Evolutionary conservation across 2,888 invertebrate genomes (phyloP).

Genomic region (Teleogryllus oceanicus): DNA sequence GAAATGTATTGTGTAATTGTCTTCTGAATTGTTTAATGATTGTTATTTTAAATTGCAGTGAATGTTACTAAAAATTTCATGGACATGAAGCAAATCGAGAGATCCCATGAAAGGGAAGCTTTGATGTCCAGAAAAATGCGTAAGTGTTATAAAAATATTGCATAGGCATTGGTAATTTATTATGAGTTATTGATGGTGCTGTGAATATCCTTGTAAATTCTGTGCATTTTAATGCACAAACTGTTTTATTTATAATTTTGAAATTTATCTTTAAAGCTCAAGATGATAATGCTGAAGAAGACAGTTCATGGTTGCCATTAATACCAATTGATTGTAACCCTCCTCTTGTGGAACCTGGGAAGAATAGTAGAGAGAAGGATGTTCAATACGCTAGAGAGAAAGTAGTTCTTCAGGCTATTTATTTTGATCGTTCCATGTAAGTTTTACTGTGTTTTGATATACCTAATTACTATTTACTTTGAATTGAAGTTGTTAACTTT

Average conservation of each 20-base stretch:
- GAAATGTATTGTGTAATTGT: not conserved
- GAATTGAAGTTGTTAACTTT: too few relatives aligned
- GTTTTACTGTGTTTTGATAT: conserved; percentile 35
- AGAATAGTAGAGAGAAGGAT: conserved; percentile 80
- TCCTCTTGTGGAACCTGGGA: conserved; percentile 54
- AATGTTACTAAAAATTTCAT: conserved; percentile 90
- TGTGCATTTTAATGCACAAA: not conserved
- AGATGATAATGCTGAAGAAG: conserved; percentile 71
- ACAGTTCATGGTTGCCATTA: conserved; percentile 71
- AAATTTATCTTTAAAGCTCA: conserved; percentile 37
- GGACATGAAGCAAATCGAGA: conserved; percentile 88
- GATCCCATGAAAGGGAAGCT: conserved; percentile 79
- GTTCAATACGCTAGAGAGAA: conserved; percentile 85
- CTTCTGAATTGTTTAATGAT: conserved; percentile 23
- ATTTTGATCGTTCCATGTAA: conserved; percentile 70
- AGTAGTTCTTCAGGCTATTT: conserved; percentile 74
- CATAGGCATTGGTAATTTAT: not conserved
- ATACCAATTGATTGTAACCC: conserved; percentile 66
- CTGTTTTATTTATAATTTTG: conserved; percentile 19
- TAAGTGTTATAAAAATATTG: conserved; percentile 43
- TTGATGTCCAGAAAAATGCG: conserved; percentile 71
- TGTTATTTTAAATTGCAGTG: conserved; percentile 51
- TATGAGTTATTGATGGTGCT: not conserved
- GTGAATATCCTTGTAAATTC: not conserved
- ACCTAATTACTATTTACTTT: too few relatives aligned